These are phyloP conservation scores for Potamarius usumacintae DNA, from an alignment of 2,113 vertebrate species.

Conservation along the genomic window DNA sequence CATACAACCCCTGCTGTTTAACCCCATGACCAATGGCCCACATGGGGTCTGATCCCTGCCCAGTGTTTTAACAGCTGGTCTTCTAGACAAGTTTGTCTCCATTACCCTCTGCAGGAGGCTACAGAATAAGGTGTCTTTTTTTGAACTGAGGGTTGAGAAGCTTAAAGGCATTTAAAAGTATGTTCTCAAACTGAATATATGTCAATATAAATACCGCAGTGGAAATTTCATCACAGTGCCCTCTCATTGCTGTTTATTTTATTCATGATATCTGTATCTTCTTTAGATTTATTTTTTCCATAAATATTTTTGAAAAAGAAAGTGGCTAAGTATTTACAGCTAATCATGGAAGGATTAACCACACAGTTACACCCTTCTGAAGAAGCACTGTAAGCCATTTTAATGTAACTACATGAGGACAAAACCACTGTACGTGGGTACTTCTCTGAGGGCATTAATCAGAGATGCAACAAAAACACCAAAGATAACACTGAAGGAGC, in stretches of 20 bases:
- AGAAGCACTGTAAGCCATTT: neutral
- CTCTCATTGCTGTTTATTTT: neutral
- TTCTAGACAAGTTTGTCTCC: slow-evolving; percentile 69
- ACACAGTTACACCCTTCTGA: neutral
- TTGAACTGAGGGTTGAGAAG: neutral
- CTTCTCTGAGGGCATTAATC: no score
- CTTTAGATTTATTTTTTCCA: neutral
- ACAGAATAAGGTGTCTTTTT: slow-evolving; percentile 6
- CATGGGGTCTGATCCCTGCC: slow-evolving; percentile 38
- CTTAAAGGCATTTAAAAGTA: neutral
- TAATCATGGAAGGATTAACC: neutral
- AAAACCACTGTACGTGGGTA: neutral
- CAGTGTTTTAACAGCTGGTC: slow-evolving; percentile 90
- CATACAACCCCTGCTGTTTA: slow-evolving; percentile 24
- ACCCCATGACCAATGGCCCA: slow-evolving; percentile 33
- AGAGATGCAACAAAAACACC: no score
- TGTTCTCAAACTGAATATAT: neutral
- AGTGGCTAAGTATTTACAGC: neutral
- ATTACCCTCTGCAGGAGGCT: slow-evolving; percentile 63
- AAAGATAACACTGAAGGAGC: no score
- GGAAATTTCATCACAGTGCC: neutral
- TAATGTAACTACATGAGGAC: neutral
- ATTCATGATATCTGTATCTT: neutral
- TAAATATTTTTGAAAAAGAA: neutral
- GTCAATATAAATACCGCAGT: neutral